Evolutionary conservation across 2,113 vertebrate genomes (phyloP), one percentile per base, ranked within the genome.

Genomic region (Psittacus erithacus): DNA sequence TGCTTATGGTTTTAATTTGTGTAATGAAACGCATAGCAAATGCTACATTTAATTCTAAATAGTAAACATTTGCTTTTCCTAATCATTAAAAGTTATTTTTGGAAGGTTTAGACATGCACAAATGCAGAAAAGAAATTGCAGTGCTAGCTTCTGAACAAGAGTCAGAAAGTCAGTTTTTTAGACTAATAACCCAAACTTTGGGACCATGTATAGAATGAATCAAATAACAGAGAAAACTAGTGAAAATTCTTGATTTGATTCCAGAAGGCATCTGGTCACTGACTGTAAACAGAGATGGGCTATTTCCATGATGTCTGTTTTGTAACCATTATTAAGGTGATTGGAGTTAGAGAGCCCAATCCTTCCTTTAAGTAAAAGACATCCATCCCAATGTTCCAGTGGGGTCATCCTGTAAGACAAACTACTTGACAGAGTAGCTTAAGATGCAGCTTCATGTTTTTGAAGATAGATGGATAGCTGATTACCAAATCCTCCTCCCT

Each of bases 331-430:
- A 35, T 46, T 59, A 29, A n/a, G 4, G 0, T 47, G 17, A 24
- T 35, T 86, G 49, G 39, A 85, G 39, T 38, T 64, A n/a, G 12
- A 59, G 38, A 63, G 6, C 41, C 18, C 17, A 62, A 0, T 44
- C 38, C 17, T 27, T 53, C 43, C 28, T 23, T n/a, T 29, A 46
- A 38, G 38, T 38, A 41, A 46, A 49, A 71, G 22, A 23, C n/a
- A 33, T 57, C 44, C 18, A 47, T 79, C 17, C 29, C 39, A 38
- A 0, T 23, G 10, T 80, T 64, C 1, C 0, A 62, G 19, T 41
- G 33, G 33, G 6, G 24, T 73, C 27, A 38, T 63, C 44, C 44
- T 17, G 3, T 68, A 28, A 53, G 13, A 41, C 38, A 35, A 17
- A 53, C 46, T 38, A 2, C 46, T 62, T 78, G 78, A 33, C 20